Evolutionary conservation across 2,888 invertebrate genomes (phyloP).

Genomic region (Unio pictorum): DNA sequence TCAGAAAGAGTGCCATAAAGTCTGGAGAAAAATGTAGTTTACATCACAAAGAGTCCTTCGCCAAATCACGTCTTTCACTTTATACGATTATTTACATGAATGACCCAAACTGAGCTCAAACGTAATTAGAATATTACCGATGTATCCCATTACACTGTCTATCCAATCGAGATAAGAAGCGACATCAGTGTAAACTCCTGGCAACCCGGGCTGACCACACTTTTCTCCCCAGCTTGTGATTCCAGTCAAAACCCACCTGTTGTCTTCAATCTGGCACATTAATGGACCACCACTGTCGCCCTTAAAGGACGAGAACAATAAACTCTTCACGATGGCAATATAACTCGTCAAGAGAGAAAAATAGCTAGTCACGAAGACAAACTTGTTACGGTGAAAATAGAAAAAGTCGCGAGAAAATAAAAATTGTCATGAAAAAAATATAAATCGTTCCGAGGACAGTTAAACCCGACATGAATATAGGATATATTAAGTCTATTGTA

Average conservation of each 20-base stretch:
- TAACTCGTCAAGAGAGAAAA: neutral
- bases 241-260: slow-evolving; percentile 58
- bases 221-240: slow-evolving; percentile 65
- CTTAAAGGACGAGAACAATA: slow-evolving; percentile 20
- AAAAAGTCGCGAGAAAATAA: neutral
- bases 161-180: slow-evolving; percentile 57
- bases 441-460: neutral
- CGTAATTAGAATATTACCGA: slow-evolving; percentile 9
- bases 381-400: neutral
- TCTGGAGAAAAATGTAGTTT: too few species aligned
- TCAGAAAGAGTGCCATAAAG: too few species aligned
- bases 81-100: too few species aligned
- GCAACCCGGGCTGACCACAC: slow-evolving; percentile 56
- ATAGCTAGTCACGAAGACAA: neutral
- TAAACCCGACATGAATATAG: neutral
- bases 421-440: neutral
- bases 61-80: too few species aligned
- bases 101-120: too few species aligned
- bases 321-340: too few species aligned
- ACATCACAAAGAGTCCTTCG: too few species aligned
- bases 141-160: slow-evolving; percentile 11
- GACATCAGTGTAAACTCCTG: slow-evolving; percentile 66
- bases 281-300: slow-evolving; percentile 69
- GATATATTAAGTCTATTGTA: neutral
- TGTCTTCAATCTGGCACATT: slow-evolving; percentile 46